Evolutionary conservation across 2,888 invertebrate genomes (phyloP), one percentile per base, ranked within the genome.

Genomic region (Chaetoderma sp.): DNA sequence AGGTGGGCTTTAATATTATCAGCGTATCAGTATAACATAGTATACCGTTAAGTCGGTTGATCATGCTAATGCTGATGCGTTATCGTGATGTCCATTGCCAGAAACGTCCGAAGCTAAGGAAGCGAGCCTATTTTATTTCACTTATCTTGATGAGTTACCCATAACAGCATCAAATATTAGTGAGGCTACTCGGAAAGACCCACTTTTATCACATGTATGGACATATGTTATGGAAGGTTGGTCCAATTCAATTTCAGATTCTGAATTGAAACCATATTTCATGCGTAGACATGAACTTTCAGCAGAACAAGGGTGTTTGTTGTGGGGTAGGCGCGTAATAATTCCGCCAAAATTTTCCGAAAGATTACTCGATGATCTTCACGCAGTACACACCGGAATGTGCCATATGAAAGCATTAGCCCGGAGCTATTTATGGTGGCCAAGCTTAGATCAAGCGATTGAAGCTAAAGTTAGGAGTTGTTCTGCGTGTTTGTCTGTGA

Each of bases 401-500:
- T n/a, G n/a, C n/a, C n/a, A n/a, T n/a, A n/a, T n/a, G n/a, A n/a
- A n/a, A n/a, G n/a, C n/a, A n/a, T n/a, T n/a, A n/a, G n/a, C n/a
- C n/a, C n/a, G n/a, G n/a, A n/a, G n/a, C n/a, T n/a, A n/a, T n/a
- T n/a, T 36, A 2, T 39, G 47, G n/a, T 68, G 32, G 60, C 2
- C 67, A 18, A 49, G 61, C 1, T 47, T 75, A 18, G 75, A 74
- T 33, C n/a, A 16, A 18, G 71, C 72, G 18, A 52, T 74, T 6
- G 73, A 75, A n/a, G 65, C 73, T 6, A 66, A 77, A 28, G 73
- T 76, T 0, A 56, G 63, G 23, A 47, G 27, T 13, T 81, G 81
- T 60, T 18, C n/a, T 0, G 30, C 21, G 1, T 81, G 80, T 58
- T 65, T 60, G 27, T n/a, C 27, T 0, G 56, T 65, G 5, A 68